Percentiles rank a stretch among this genome's conserved stretches.
These are phyloP conservation scores for Musca vetustissima DNA, from an alignment of 1,140 invertebrate genomes.

Conservation along the genomic window DNA sequence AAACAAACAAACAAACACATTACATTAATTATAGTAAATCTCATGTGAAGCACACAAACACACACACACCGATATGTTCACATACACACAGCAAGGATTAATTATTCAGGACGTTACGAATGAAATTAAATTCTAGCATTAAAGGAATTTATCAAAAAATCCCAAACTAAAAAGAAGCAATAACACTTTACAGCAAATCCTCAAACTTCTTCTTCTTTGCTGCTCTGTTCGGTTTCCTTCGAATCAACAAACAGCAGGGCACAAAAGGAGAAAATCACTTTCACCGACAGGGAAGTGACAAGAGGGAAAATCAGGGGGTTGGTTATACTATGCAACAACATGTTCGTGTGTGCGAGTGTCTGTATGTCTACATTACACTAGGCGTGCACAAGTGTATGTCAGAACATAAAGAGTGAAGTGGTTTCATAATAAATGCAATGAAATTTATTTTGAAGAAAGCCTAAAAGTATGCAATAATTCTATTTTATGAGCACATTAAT, in stretches of 20 bases:
- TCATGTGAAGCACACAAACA: too few relatives aligned
- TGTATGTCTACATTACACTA: too few relatives aligned
- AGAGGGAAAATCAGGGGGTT: too few relatives aligned
- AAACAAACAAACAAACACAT: too few relatives aligned
- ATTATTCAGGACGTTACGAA: background rate
- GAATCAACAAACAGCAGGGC: too few relatives aligned
- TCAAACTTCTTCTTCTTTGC: too few relatives aligned
- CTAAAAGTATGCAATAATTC: slow-evolving; percentile 21
- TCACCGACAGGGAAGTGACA: too few relatives aligned
- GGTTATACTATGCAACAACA: background rate
- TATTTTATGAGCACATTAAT: slow-evolving; percentile 27
- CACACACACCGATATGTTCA: too few relatives aligned
- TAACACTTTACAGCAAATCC: background rate
- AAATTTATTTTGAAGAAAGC: slow-evolving; percentile 4
- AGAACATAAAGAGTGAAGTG: background rate
- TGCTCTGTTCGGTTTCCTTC: too few relatives aligned
- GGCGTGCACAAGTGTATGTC: background rate
- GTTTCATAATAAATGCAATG: slow-evolving; percentile 8
- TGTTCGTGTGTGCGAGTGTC: background rate
- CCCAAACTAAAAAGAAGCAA: background rate
- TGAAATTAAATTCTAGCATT: background rate
- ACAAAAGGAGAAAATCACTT: too few relatives aligned
- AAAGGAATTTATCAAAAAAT: background rate
- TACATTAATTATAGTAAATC: too few relatives aligned
- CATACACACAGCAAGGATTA: background rate